Conservation (phyloP, 2,113 vertebrate genomes). For the Camelus dromedarius region DNA sequence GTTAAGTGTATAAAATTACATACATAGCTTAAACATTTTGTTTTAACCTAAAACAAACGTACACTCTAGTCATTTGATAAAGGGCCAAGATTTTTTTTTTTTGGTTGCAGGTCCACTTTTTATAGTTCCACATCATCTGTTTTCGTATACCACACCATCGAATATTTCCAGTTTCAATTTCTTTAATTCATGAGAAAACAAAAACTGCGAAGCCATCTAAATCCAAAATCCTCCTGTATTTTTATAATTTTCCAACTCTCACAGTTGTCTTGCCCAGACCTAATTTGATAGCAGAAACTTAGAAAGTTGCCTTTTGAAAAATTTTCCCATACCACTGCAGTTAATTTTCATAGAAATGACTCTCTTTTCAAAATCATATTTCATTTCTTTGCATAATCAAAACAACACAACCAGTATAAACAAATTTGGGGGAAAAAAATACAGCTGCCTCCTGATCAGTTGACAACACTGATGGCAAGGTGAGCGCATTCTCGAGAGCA, state of each 20-base stretch:
- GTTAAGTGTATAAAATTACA: background rate
- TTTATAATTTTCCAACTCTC: background rate
- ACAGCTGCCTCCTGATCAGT: background rate
- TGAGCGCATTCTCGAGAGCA: background rate
- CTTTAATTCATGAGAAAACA: conserved; percentile 36
- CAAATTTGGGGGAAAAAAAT: background rate
- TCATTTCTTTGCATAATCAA: background rate
- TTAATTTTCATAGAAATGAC: conserved; percentile 32
- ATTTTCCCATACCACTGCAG: background rate
- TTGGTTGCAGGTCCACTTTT: background rate
- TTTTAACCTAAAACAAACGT: background rate
- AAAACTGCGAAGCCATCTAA: background rate
- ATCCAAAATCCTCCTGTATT: conserved; percentile 18
- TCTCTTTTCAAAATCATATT: background rate
- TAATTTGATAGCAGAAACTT: conserved; percentile 2
- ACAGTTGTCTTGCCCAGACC: background rate
- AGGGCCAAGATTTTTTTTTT: conserved; percentile 18
- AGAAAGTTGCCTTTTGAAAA: background rate
- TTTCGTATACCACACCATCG: background rate
- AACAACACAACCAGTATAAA: background rate
- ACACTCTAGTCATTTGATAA: background rate
- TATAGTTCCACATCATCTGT: background rate
- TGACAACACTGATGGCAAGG: background rate
- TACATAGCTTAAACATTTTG: background rate
- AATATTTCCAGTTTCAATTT: conserved; percentile 8